Evolutionary conservation across 2,797 vertebrate species (phyloP).

Genomic region (Botia almorhae): DNA sequence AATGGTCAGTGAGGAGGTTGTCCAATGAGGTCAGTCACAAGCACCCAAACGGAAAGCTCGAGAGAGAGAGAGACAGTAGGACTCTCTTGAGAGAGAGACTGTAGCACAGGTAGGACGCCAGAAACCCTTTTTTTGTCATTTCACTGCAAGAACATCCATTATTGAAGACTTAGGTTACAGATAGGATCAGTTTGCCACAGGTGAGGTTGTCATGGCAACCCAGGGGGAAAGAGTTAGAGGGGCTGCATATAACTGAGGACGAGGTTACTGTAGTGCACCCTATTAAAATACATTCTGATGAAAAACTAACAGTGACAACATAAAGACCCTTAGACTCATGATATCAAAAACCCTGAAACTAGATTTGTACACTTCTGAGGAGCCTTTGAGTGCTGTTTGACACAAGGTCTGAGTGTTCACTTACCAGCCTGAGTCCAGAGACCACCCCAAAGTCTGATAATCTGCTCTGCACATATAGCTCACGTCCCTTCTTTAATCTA

Average conservation of each 20-base stretch:
- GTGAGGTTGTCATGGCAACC: constrained; percentile 34
- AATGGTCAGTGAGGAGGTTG: constrained; percentile 4
- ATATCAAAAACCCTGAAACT: background rate
- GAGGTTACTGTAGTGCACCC: constrained; percentile 32
- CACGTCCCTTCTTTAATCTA: background rate
- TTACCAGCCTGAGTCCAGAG: background rate
- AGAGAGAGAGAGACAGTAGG: background rate
- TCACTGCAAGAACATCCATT: constrained; percentile 4
- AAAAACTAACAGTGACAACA: background rate
- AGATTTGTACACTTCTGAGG: background rate
- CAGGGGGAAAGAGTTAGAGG: background rate
- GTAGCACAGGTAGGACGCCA: background rate
- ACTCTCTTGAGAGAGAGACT: background rate
- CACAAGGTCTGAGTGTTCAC: background rate
- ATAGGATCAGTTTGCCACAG: constrained; percentile 45
- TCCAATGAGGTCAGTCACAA: constrained; percentile 32
- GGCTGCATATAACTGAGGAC: background rate
- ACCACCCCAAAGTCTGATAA: background rate
- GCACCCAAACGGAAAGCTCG: background rate
- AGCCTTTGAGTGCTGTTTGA: background rate
- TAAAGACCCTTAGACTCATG: background rate
- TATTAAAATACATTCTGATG: background rate
- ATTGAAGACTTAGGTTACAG: constrained; percentile 35
- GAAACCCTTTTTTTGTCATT: constrained; percentile 14
- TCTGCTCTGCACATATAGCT: background rate